Percentiles rank a stretch among this genome's conserved stretches.
Conservation (phyloP, 2,113 vertebrate genomes). For the Leptobrachium leishanense region DNA sequence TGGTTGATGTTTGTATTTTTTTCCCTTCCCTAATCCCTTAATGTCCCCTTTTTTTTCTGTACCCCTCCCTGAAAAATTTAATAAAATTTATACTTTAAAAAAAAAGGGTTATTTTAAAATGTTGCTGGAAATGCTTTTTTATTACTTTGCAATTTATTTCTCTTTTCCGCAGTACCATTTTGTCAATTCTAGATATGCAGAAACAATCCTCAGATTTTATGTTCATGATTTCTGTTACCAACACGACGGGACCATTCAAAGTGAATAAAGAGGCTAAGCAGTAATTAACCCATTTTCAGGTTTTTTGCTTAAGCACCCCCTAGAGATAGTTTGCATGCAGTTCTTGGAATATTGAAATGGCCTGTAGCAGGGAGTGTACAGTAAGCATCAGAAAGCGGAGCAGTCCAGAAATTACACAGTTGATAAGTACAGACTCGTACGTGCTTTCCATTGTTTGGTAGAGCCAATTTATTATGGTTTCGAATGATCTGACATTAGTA, state of each 20-base stretch:
- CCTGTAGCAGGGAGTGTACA: not conserved
- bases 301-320: not conserved
- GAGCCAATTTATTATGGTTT: not conserved
- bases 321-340: not conserved
- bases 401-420: not conserved
- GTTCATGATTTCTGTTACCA: not conserved
- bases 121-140: too few species aligned
- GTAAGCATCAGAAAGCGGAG: not conserved
- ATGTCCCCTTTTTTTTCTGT: too few species aligned
- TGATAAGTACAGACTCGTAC: not conserved
- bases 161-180: too few species aligned
- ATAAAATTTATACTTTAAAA: too few species aligned
- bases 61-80: too few species aligned
- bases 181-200: not conserved
- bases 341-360: not conserved
- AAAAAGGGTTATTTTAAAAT: too few species aligned
- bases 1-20: too few species aligned
- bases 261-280: not conserved
- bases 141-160: too few species aligned
- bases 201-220: not conserved
- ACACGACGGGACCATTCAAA: not conserved
- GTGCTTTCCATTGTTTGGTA: not conserved
- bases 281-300: not conserved
- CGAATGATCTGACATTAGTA: not conserved
- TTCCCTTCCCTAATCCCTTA: too few species aligned